phyloP scores from a whole-genome alignment of 2,113 vertebrate genomes.

The Leucoraja erinaceus region DNA sequence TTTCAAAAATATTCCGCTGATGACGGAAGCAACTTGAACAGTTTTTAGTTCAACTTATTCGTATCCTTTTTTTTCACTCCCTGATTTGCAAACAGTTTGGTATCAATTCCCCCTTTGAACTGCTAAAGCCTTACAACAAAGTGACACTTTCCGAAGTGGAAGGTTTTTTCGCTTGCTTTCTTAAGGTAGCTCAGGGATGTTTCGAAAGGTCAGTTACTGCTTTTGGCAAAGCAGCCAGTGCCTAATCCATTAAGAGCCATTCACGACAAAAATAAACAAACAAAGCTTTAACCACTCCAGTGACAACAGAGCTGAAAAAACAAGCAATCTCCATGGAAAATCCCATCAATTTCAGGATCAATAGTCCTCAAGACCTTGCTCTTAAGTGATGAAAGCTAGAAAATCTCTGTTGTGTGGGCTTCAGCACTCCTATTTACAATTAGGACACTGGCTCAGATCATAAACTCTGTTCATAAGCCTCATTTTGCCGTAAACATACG shows the following conservation, averaged over 20 bases:
- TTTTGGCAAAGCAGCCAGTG: constrained; percentile 64
- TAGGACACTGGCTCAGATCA: constrained; percentile 10
- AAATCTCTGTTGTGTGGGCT: constrained; percentile 57
- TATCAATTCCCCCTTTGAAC: constrained; percentile 20
- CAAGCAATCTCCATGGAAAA: constrained; percentile 60
- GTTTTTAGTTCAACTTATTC: not conserved
- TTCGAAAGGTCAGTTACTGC: constrained; percentile 63
- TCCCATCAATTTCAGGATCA: constrained; percentile 68
- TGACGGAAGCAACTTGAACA: constrained; percentile 1
- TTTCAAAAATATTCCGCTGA: not conserved
- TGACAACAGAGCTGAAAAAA: constrained; percentile 65
- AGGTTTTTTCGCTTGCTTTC: constrained; percentile 27
- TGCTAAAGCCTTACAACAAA: constrained; percentile 17
- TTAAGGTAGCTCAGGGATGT: constrained; percentile 39
- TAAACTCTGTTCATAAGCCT: no score
- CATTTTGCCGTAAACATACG: not conserved
- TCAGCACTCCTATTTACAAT: constrained; percentile 40
- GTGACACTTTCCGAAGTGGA: constrained; percentile 17
- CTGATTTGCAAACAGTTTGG: not conserved
- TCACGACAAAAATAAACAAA: constrained; percentile 76
- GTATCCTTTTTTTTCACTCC: not conserved
- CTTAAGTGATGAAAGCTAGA: constrained; percentile 64
- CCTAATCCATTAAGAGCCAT: constrained; percentile 76
- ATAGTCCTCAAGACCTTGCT: constrained; percentile 54
- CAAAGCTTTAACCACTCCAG: constrained; percentile 72